Base-by-base conservation (phyloP, 2,797 vertebrate species). In the Cuculus canorus region DNA sequence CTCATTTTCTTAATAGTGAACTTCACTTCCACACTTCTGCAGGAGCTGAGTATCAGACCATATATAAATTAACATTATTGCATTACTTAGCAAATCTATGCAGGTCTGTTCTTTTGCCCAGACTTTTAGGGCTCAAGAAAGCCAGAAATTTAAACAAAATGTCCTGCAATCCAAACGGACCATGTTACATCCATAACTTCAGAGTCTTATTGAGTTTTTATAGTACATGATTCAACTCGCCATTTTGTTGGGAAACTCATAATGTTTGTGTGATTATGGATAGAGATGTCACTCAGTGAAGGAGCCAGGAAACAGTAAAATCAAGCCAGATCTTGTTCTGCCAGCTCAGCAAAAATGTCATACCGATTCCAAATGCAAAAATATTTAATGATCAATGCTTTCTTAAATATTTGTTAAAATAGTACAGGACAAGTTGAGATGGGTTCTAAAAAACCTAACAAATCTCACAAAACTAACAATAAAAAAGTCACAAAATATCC, bases 301-400 rank as follows among this genome's bases (percentile, higher is more conserved):
- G 24, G 12, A 96, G 47, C 3, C 60, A 91, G 69, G 59, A 80
- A 87, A 64, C 25, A 75, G 32, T 33, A 84, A 39, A 24, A 69
- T 66, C 81, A 97, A 93, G 72, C 23, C 54, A 93, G 35, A 71
- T 92, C 70, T 92, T 93, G 66, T 87, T 93, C 65, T 95, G 78
- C 79, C 43, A 95, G n/a, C 43, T 90, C 88, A 96, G 89, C 76
- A 93, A 94, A 95, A 96, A 91, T 79, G 57, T 82, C 47, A 92
- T 86, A 57, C 14, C n/a, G 70, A 78, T 91, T 95, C 66, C 82
- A 32, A 90, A 89, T 89, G 60, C 24, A 80, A 91, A 48, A n/a
- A 30, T 78, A 68, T 91, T 89, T 76, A 92, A 92, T 71, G 32
- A 33, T 17, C 4, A 27, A 57, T 75, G 16, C 2, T 73, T 95